phyloP scores from a whole-genome alignment of 2,797 vertebrate species.

The Tokudaia muenninki region DNA sequence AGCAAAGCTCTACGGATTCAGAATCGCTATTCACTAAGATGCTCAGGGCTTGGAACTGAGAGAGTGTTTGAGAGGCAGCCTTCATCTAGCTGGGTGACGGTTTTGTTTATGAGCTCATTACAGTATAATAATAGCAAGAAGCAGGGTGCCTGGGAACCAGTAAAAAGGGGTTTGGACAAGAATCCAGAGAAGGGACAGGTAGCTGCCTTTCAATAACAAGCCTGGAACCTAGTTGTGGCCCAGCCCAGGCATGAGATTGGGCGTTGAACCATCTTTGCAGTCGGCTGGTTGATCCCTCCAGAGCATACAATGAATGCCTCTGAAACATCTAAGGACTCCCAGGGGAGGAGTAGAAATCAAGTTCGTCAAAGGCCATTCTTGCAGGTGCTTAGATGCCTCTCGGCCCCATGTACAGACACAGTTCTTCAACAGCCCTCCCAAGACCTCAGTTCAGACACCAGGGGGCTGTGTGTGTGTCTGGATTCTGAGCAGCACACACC shows the following conservation, averaged over 20 bases:
- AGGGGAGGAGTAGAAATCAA: background rate
- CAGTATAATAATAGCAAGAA: background rate
- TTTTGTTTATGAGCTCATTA: background rate
- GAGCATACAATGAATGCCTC: slow-evolving; percentile 46
- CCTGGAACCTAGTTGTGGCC: background rate
- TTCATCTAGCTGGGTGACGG: background rate
- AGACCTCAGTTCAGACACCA: background rate
- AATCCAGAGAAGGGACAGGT: background rate
- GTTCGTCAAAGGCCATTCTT: background rate
- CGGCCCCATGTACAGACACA: background rate
- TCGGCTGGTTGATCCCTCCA: slow-evolving; percentile 17
- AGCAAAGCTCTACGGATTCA: background rate
- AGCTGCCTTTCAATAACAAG: background rate
- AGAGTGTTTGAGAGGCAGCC: background rate
- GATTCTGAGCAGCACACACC: background rate
- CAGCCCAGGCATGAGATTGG: background rate
- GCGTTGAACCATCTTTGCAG: background rate
- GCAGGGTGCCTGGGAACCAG: background rate
- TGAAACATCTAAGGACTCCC: slow-evolving; percentile 62
- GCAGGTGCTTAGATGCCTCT: fast-evolving
- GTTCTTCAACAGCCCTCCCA: background rate
- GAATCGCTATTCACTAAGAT: too few relatives aligned
- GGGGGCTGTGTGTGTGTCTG: background rate
- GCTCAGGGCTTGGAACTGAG: background rate
- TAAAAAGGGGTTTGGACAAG: background rate